Percentiles rank a stretch among this genome's conserved stretches.
These are phyloP conservation scores for Drosophila ustulata DNA, from an alignment of 2,888 invertebrate genomes.

Conservation along the genomic window DNA sequence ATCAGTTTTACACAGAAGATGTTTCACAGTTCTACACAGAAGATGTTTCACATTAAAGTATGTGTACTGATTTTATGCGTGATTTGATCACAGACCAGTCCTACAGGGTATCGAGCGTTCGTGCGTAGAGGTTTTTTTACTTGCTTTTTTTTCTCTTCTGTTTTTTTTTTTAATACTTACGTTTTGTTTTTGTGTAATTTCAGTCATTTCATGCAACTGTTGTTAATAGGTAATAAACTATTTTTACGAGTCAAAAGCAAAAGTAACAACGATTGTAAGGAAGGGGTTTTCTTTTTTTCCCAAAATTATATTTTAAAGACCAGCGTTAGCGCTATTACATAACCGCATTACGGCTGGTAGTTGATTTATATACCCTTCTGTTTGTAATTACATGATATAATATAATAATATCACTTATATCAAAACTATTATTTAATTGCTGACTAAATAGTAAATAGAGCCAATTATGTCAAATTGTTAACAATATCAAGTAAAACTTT, in stretches of 20 bases:
- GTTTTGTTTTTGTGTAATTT: slow-evolving; percentile 9
- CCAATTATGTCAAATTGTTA: slow-evolving; percentile 1
- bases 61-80: too few relatives aligned
- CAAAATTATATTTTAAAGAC: not conserved
- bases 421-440: not conserved
- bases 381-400: not conserved
- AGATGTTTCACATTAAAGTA: too few relatives aligned
- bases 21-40: too few relatives aligned
- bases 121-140: too few relatives aligned
- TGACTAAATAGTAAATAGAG: not conserved
- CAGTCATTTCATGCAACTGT: slow-evolving; percentile 19
- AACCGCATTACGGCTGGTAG: slow-evolving; percentile 2
- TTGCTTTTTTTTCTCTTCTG: slow-evolving; percentile 20
- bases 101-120: too few relatives aligned
- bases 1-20: too few relatives aligned
- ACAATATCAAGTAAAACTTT: not conserved
- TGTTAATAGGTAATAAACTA: slow-evolving; percentile 18
- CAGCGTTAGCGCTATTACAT: slow-evolving; percentile 27
- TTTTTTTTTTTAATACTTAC: slow-evolving; percentile 22
- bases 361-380: slow-evolving; percentile 1
- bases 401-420: not conserved
- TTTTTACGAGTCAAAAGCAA: slow-evolving; percentile 29
- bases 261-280: slow-evolving; percentile 20
- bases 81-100: too few relatives aligned
- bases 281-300: slow-evolving; percentile 8